Conservation (phyloP, 2,888 invertebrate genomes). For the Cotesia congregata region DNA sequence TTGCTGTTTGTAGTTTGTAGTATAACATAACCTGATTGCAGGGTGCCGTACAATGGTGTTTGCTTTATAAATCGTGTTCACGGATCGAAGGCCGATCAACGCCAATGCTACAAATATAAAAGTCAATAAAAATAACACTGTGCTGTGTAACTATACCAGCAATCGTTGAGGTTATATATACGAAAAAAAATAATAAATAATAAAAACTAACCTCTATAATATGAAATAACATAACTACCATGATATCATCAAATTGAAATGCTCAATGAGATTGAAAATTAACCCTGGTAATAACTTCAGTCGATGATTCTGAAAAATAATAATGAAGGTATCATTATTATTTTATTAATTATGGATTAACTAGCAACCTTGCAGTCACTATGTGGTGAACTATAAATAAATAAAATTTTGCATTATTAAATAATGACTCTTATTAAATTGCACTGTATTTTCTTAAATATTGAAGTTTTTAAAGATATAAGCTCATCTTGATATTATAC, state of each 20-base stretch:
- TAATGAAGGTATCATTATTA: too few relatives aligned
- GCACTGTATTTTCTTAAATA: too few relatives aligned
- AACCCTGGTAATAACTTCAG: constrained; percentile 19
- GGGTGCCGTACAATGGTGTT: constrained; percentile 65
- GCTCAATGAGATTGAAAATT: constrained; percentile 38
- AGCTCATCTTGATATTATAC: too few relatives aligned
- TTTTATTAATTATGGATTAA: too few relatives aligned
- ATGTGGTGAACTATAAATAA: constrained; percentile 14
- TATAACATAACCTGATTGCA: constrained; percentile 62
- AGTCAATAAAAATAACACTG: constrained; percentile 19
- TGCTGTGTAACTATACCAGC: neutral
- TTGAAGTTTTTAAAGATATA: too few relatives aligned
- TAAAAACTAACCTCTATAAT: neutral
- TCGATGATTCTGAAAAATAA: too few relatives aligned
- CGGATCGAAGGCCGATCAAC: constrained; percentile 36
- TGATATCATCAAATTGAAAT: constrained; percentile 38
- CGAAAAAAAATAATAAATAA: constrained; percentile 13
- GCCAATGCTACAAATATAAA: constrained; percentile 30
- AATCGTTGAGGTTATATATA: neutral
- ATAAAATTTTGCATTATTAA: too few relatives aligned
- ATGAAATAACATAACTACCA: constrained; percentile 9
- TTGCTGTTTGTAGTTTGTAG: constrained; percentile 36
- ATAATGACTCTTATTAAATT: too few relatives aligned
- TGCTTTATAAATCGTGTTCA: constrained; percentile 68
- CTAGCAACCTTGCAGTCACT: too few relatives aligned